Conservation (phyloP, 2,113 vertebrate genomes). For the Dendropsophus ebraccatus region DNA sequence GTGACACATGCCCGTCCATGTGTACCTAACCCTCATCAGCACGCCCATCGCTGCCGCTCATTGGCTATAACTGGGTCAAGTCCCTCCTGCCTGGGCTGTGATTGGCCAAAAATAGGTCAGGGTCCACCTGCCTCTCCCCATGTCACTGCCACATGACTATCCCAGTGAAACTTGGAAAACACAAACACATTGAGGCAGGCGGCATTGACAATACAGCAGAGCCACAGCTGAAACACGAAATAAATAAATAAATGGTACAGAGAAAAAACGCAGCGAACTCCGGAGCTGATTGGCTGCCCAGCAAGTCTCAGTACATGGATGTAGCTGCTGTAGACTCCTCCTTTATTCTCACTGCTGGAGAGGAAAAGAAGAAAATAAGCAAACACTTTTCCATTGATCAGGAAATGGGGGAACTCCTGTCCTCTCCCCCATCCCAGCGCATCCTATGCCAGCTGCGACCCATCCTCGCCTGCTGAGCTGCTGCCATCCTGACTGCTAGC, state of each 20-base stretch:
- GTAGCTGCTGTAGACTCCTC: constrained; percentile 45
- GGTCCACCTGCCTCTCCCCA: constrained; percentile 53
- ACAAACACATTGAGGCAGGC: constrained; percentile 41
- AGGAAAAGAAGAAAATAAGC: constrained; percentile 1
- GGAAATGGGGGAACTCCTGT: constrained; percentile 21
- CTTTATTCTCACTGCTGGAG: constrained; percentile 10
- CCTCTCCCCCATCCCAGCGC: constrained; percentile 41
- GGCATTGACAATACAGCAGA: neutral
- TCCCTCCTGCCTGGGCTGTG: constrained; percentile 33
- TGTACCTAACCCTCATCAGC: constrained; percentile 43
- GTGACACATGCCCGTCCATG: constrained; percentile 62
- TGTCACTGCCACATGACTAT: constrained; percentile 53
- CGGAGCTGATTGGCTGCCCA: constrained; percentile 27
- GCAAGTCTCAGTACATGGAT: constrained; percentile 32
- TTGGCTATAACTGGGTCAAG: constrained; percentile 64
- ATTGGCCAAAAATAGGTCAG: constrained; percentile 66
- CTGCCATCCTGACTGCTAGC: neutral
- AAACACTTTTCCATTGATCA: neutral
- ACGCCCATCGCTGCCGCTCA: neutral
- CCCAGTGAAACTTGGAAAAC: constrained; percentile 55
- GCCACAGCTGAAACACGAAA: neutral
- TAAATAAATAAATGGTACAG: constrained; percentile 38
- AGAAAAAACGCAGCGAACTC: neutral
- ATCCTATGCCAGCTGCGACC: constrained; percentile 47
- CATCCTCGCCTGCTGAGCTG: neutral